These are phyloP conservation scores for Corythornis madagascariensis DNA, from an alignment of 2,113 vertebrate genomes.

Conservation along the genomic window DNA sequence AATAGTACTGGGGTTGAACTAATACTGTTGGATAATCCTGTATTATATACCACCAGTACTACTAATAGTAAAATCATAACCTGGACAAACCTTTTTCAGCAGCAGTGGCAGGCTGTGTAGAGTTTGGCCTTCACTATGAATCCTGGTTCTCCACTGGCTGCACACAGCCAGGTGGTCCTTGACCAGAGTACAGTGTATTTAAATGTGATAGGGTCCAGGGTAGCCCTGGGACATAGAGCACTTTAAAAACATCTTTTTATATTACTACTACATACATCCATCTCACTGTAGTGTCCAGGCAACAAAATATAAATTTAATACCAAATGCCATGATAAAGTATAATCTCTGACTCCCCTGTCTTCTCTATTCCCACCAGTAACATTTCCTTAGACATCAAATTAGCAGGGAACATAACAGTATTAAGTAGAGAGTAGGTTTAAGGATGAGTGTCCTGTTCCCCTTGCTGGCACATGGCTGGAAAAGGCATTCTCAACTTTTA, in stretches of 20 bases:
- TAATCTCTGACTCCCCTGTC: neutral
- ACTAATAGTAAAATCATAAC: neutral
- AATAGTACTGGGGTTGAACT: neutral
- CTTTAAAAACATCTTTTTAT: conserved; percentile 20
- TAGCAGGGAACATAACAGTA: neutral
- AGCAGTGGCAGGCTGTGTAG: neutral
- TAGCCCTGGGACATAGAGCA: neutral
- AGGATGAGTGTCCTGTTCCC: neutral
- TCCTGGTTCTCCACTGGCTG: neutral
- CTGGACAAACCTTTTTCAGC: neutral
- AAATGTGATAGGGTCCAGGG: neutral
- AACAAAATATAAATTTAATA: neutral
- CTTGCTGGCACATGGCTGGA: neutral
- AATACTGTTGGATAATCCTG: neutral
- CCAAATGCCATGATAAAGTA: neutral
- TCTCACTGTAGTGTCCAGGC: neutral
- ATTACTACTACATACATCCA: conserved; percentile 7
- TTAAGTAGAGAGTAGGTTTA: neutral
- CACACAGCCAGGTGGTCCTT: neutral
- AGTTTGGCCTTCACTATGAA: neutral
- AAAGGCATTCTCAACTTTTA: neutral
- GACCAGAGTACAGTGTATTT: conserved; percentile 22
- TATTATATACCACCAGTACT: neutral
- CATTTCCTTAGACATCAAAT: conserved; percentile 14
- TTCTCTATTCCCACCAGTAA: neutral